These are phyloP conservation scores for Peromyscus leucopus DNA, from an alignment of 2,113 vertebrate genomes.

Conservation along the genomic window DNA sequence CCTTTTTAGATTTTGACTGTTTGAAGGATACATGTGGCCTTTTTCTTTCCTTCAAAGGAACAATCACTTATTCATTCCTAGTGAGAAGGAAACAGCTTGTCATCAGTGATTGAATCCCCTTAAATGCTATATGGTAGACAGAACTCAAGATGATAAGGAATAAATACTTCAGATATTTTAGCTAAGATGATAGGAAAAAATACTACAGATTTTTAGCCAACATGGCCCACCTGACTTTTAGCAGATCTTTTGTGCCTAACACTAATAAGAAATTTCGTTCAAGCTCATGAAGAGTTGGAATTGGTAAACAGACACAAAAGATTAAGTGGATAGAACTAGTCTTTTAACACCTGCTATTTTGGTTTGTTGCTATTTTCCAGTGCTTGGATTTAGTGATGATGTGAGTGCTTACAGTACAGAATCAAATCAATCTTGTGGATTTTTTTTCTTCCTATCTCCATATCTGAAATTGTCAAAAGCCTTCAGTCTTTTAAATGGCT, in stretches of 20 bases:
- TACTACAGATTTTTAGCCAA: neutral
- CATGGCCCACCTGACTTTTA: neutral
- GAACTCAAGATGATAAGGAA: neutral
- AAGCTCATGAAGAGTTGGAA: neutral
- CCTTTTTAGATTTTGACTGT: slow-evolving; percentile 3
- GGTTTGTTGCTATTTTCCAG: neutral
- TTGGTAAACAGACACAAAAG: neutral
- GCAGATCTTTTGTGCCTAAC: neutral
- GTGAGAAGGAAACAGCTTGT: neutral
- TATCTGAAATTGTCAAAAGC: neutral
- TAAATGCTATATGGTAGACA: neutral
- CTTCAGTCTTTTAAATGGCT: neutral
- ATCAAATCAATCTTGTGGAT: neutral
- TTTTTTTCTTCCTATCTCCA: neutral
- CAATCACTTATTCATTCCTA: neutral
- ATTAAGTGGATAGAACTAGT: neutral
- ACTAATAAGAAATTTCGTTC: slow-evolving; percentile 16
- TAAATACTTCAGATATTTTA: neutral
- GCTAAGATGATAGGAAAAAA: neutral
- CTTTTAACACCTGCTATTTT: neutral
- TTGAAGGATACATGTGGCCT: neutral
- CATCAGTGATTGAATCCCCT: neutral
- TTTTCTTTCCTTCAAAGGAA: neutral
- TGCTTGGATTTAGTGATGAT: neutral
- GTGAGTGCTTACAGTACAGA: neutral